Conservation (phyloP, 1,140 invertebrate species). For the Saccostrea cuccullata region DNA sequence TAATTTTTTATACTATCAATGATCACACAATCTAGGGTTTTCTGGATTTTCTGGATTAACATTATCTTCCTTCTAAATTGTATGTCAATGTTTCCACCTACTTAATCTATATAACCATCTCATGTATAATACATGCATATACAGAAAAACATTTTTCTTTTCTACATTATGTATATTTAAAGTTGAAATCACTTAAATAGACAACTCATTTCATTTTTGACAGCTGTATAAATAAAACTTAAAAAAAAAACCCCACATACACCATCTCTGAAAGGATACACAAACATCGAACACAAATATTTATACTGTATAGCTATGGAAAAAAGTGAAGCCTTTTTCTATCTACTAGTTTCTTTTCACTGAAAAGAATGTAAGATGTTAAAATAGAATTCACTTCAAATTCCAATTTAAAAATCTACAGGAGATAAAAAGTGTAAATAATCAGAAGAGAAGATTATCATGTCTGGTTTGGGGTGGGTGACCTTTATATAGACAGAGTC, state of each 20-base stretch:
- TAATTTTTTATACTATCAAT: no score
- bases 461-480: background rate
- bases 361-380: background rate
- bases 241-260: background rate
- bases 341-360: background rate
- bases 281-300: background rate
- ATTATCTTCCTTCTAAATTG: no score
- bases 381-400: background rate
- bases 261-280: background rate
- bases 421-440: background rate
- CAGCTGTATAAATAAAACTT: slow-evolving; percentile 20
- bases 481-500: no score
- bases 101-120: no score
- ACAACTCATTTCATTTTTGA: background rate
- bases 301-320: background rate
- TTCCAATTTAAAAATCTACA: background rate
- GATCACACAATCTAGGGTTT: no score
- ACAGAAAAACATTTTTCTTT: no score
- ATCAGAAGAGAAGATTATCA: background rate
- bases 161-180: no score
- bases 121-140: no score
- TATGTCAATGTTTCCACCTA: no score
- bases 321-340: background rate
- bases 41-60: no score
- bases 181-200: no score